Evolutionary conservation across 2,888 invertebrate species (phyloP), one percentile per base, ranked within the genome.

Genomic region (Melieria crassipennis): DNA sequence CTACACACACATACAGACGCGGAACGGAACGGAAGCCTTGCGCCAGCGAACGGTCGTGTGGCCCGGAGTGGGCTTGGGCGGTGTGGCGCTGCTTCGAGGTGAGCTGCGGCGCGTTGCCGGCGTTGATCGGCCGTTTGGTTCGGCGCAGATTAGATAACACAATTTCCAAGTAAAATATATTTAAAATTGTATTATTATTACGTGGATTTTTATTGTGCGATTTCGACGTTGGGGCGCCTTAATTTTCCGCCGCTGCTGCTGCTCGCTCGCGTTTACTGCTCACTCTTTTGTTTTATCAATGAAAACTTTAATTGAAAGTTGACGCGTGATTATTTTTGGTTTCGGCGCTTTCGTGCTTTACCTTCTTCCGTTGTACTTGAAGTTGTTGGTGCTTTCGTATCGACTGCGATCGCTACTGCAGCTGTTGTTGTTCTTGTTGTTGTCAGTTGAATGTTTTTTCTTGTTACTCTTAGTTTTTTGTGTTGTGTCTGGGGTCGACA

Each of bases 31-130:
- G 30, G 30, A 30, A 30, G 30, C 30, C 30, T 30, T 30, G 30
- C 30, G 30, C 30, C 30, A 10, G 50, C 10, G 10, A 50, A 50
- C 50, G 50, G 50, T 11, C 11, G 30, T 30, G 30, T 30, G 30
- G 30, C 30, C 30, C 30, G 30, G 30, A 30, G 30, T 30, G 30
- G 30, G 30, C 30, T 30, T 30, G 30, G 30, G 30, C 30, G 30
- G 30, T 30, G 30, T 30, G 30, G 45, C 45, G 52, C 60, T 60
- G 67, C 50, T 67, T 60, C 50, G 60, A 60, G 46, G 67, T 67
- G 67, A 67, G 61, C 61, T 67, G 67, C 60, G 52, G 67, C 60
- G 67, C 67, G 61, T 67, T 67, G 60, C 58, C 61, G 67, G 67
- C 60, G 30, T 30, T 30, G 30, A 30, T 30, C 30, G 30, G 30